Conservation (phyloP, 2,113 vertebrate species). For the Alligator sinensis region DNA sequence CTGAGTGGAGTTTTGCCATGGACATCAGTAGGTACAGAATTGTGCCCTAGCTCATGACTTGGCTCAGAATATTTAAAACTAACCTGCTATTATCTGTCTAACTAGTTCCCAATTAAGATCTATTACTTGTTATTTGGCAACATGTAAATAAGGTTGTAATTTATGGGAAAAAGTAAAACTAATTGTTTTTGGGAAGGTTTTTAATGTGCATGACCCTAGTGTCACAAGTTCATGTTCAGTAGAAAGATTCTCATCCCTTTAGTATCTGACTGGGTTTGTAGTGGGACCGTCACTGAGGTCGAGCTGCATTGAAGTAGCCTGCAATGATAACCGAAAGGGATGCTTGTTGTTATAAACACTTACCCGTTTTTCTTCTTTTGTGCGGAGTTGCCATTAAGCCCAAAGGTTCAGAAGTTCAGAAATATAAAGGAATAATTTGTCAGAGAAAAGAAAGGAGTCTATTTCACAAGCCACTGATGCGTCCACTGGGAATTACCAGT, state of each 20-base stretch:
- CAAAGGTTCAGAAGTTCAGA: slow-evolving; percentile 76
- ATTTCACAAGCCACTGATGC: slow-evolving; percentile 73
- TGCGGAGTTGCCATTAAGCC: slow-evolving; percentile 62
- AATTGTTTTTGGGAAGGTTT: neutral
- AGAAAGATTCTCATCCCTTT: neutral
- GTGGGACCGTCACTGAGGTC: neutral
- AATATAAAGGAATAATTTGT: slow-evolving; percentile 77
- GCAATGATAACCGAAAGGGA: slow-evolving; percentile 60
- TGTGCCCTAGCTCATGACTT: neutral
- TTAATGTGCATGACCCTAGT: neutral
- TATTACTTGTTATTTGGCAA: neutral
- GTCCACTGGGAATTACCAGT: slow-evolving; percentile 75
- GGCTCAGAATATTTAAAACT: neutral
- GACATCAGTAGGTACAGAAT: neutral
- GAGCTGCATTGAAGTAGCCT: slow-evolving; percentile 5
- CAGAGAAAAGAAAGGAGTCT: slow-evolving; percentile 75
- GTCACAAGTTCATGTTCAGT: neutral
- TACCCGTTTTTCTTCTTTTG: slow-evolving; percentile 58
- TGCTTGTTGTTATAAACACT: slow-evolving; percentile 60
- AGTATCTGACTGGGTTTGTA: slow-evolving; percentile 5
- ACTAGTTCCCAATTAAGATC: neutral
- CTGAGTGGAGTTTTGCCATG: neutral
- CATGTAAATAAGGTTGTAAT: neutral
- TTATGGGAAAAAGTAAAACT: neutral
- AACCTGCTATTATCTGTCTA: neutral